Evolutionary conservation across 1,140 invertebrate species (phyloP).

Genomic region (Daktulosphaira vitifoliae): DNA sequence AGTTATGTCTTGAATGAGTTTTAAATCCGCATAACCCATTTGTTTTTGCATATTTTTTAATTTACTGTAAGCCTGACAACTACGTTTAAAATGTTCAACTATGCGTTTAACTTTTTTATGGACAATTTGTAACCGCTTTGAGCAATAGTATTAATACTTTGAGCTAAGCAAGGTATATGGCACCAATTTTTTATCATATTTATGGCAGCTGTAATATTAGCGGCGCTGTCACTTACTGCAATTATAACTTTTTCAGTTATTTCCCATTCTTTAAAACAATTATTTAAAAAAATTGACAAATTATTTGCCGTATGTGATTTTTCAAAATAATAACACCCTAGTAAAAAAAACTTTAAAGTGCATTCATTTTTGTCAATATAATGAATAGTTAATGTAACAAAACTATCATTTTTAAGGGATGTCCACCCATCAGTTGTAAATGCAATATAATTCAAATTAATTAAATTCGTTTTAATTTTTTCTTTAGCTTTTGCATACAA

Average conservation of each 20-base stretch:
- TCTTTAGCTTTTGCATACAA: constrained; percentile 33
- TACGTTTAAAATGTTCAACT: constrained; percentile 31
- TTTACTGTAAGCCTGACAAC: constrained; percentile 19
- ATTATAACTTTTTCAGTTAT: constrained; percentile 34
- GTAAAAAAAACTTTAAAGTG: constrained; percentile 28
- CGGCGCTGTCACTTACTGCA: constrained; percentile 33
- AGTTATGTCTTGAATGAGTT: constrained; percentile 32
- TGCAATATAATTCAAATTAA: constrained; percentile 28
- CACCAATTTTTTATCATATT: not conserved
- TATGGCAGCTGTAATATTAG: constrained; percentile 36
- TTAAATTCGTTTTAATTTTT: constrained; percentile 31
- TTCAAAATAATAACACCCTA: constrained; percentile 34
- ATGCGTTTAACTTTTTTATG: constrained; percentile 32
- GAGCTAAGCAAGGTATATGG: constrained; percentile 30
- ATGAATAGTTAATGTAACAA: constrained; percentile 37
- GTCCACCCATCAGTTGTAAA: constrained; percentile 39
- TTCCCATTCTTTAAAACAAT: constrained; percentile 36
- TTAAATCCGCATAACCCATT: constrained; percentile 8
- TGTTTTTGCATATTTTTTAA: constrained; percentile 25
- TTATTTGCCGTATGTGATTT: constrained; percentile 31
- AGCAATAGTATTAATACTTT: constrained; percentile 13
- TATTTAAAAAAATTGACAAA: constrained; percentile 33
- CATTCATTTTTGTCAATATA: constrained; percentile 36
- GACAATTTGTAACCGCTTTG: not conserved
- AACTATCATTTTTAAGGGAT: constrained; percentile 36